Evolutionary conservation across 1,140 invertebrate species (phyloP).

Genomic region (Varroa destructor): DNA sequence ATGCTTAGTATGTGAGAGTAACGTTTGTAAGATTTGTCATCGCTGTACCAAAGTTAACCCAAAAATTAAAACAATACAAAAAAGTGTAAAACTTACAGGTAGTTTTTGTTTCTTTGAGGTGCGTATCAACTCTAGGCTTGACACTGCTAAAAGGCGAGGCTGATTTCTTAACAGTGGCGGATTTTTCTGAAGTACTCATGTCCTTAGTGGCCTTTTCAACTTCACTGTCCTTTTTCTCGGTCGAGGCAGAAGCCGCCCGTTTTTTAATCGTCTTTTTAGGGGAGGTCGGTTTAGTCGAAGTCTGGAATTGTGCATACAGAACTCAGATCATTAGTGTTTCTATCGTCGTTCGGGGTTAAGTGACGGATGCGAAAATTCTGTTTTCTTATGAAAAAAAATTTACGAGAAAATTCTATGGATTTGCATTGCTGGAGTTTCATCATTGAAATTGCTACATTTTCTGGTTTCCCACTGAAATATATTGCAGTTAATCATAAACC

Average conservation of each 20-base stretch:
- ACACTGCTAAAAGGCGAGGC: slow-evolving; percentile 25
- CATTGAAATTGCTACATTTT: too few species aligned
- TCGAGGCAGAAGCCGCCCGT: slow-evolving; percentile 10
- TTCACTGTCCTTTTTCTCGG: slow-evolving; percentile 13
- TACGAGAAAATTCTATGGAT: too few species aligned
- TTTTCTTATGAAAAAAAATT: neutral
- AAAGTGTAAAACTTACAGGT: neutral
- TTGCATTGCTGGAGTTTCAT: too few species aligned
- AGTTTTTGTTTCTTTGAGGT: slow-evolving; percentile 27
- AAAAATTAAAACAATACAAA: too few species aligned
- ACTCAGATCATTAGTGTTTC: neutral
- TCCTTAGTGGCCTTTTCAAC: slow-evolving; percentile 23
- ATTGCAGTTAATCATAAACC: too few species aligned
- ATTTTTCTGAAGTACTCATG: slow-evolving; percentile 26
- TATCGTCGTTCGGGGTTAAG: neutral
- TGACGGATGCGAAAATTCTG: slow-evolving; percentile 1
- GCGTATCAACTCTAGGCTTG: slow-evolving; percentile 26
- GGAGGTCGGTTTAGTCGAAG: neutral
- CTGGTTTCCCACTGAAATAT: too few species aligned
- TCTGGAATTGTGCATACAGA: neutral
- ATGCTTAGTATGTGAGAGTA: too few species aligned
- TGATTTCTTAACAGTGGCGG: slow-evolving; percentile 28
- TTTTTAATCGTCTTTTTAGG: slow-evolving; percentile 22
- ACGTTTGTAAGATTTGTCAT: too few species aligned
- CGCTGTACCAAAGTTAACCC: too few species aligned